These are phyloP conservation scores for Cyprinodon brontotheroides DNA, from an alignment of 2,113 vertebrate species.

Conservation along the genomic window DNA sequence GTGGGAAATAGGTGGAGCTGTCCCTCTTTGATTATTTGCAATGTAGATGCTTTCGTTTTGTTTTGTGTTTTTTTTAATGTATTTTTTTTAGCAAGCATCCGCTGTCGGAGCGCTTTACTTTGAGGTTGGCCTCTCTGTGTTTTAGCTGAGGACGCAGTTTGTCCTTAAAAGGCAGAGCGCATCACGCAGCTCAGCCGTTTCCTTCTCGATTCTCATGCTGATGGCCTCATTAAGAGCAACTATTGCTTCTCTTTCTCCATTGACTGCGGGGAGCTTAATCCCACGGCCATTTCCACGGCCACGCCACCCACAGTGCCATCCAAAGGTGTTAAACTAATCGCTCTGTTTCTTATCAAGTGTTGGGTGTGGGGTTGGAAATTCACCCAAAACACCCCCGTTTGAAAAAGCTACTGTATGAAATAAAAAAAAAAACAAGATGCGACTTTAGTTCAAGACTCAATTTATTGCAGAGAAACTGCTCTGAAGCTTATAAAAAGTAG, in stretches of 20 bases:
- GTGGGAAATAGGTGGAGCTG: constrained; percentile 70
- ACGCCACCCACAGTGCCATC: constrained; percentile 75
- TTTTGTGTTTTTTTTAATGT: not conserved
- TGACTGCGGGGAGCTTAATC: constrained; percentile 61
- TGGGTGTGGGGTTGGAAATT: constrained; percentile 67
- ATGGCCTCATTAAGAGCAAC: constrained; percentile 77
- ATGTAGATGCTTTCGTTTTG: constrained; percentile 58
- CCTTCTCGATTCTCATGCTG: constrained; percentile 84
- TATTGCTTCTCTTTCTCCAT: constrained; percentile 66
- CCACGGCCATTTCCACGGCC: constrained; percentile 83
- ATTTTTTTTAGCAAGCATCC: constrained; percentile 66
- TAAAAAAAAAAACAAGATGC: constrained; percentile 12
- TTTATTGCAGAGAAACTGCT: too few relatives aligned
- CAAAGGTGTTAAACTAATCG: constrained; percentile 82
- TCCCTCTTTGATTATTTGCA: constrained; percentile 74
- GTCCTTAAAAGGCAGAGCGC: constrained; percentile 54
- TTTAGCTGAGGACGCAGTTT: constrained; percentile 46
- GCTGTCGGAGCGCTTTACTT: constrained; percentile 66
- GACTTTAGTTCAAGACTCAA: too few relatives aligned
- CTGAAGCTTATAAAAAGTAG: too few relatives aligned
- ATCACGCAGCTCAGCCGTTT: constrained; percentile 76
- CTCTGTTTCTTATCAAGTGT: constrained; percentile 59
- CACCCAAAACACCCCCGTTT: constrained; percentile 34
- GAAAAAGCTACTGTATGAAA: constrained; percentile 31
- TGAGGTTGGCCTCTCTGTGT: constrained; percentile 64